Base-by-base conservation (phyloP, 2,888 invertebrate species). In the Dusona sp. region DNA sequence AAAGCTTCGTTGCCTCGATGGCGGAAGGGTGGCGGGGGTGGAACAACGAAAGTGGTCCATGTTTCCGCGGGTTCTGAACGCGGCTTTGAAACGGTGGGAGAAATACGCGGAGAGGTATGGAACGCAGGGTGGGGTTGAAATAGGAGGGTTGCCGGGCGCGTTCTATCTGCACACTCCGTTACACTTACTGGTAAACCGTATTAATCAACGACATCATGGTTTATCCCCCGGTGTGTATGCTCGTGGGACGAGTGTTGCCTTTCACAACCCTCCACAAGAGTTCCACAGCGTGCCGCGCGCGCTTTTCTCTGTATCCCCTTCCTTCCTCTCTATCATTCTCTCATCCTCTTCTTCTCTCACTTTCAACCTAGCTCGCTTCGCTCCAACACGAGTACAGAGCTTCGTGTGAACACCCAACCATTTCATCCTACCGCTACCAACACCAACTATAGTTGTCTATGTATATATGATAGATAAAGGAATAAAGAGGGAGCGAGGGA, bases 131-230 rank as follows among this genome's bases (percentile, higher is more conserved):
- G 85, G 74, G 79, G 78, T 64, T 74, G 85, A 81, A 78, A 70
- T 72, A 67, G 83, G 70, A 78, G 87, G 83, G 83, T 88, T 82
- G 88, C 57, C 72, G 85, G 86, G 83, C 90, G 90, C 91, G 90
- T 91, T 84, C 84, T 74, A 83, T 93, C 93, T 92, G 92, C 94
- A 94, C 94, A 94, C 94, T 94, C 94, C 94, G 94, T 94, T 94
- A 94, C 94, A 94, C 94, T 94, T 94, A 94, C 94, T 93, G 94
- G 93, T 94, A 94, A 94, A 94, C 94, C 93, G 93, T 94, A 94
- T 94, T 94, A 94, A 94, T 94, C 94, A 94, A 93, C 93, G 94
- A 94, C 94, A 93, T 94, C 94, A 93, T 92, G 93, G 93, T 93
- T 94, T 94, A 94, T 93, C 92, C 93, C 90, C 90, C 90, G 86